These are phyloP conservation scores for Andrena bicolor DNA, from an alignment of 2,888 invertebrate genomes.

Conservation along the genomic window DNA sequence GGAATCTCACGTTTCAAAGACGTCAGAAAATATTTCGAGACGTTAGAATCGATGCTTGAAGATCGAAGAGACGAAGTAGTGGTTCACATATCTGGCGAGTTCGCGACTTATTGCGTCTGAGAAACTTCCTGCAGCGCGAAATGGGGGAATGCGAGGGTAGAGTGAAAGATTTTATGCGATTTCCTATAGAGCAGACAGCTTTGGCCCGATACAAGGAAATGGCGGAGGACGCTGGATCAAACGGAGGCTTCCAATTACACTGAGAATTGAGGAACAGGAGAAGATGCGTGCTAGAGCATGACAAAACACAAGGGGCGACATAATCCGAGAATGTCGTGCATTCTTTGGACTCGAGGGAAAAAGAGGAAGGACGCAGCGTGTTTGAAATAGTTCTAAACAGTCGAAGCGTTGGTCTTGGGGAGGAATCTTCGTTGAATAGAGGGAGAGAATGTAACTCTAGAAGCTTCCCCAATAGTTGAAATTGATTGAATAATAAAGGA, in stretches of 20 bases:
- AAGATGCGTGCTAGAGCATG: conserved; percentile 46
- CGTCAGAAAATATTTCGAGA: too few relatives aligned
- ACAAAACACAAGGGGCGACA: conserved; percentile 33
- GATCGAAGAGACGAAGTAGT: not conserved
- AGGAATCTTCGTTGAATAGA: not conserved
- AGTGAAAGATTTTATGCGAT: not conserved
- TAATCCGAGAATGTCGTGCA: conserved; percentile 43
- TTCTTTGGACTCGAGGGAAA: conserved; percentile 42
- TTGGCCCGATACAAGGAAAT: conserved; percentile 49
- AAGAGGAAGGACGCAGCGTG: conserved; percentile 13
- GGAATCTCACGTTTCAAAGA: too few relatives aligned
- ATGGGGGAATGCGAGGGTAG: not conserved
- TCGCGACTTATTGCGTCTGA: not conserved
- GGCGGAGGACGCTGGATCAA: conserved; percentile 25
- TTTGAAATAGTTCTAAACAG: conserved; percentile 17
- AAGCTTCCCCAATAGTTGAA: not conserved
- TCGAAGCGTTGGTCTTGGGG: conserved; percentile 1
- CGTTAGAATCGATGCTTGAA: not conserved
- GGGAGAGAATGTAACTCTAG: too few relatives aligned
- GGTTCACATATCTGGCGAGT: not conserved
- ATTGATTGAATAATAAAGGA: not conserved
- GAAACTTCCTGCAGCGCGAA: conserved; percentile 12
- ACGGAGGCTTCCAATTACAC: conserved; percentile 45
- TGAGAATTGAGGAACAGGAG: conserved; percentile 35
- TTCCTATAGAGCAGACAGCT: conserved; percentile 7